phyloP scores from a whole-genome alignment of 2,888 invertebrate species.

The Zaprionus obscuricornis region DNA sequence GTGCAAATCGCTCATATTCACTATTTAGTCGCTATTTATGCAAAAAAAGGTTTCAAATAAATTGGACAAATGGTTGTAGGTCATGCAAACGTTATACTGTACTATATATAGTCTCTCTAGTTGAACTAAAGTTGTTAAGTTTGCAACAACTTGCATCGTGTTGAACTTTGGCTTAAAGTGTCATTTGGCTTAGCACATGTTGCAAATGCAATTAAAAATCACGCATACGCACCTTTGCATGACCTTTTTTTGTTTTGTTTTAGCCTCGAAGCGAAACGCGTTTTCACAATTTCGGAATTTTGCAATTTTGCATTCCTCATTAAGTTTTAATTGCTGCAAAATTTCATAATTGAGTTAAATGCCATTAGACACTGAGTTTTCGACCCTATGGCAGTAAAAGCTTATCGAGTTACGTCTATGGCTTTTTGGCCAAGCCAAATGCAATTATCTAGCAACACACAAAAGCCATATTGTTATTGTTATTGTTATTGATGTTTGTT shows the following conservation, averaged over 20 bases:
- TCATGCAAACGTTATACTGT: no score
- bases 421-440: slow-evolving; percentile 54
- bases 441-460: slow-evolving; percentile 56
- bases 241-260: slow-evolving; percentile 21
- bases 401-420: slow-evolving; percentile 58
- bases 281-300: no score
- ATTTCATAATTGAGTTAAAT: slow-evolving; percentile 56
- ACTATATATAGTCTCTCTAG: no score
- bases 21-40: slow-evolving; percentile 59
- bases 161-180: slow-evolving; percentile 16
- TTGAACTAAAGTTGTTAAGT: no score
- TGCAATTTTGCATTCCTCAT: no score
- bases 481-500: no score
- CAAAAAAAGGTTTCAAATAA: slow-evolving; percentile 55
- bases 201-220: slow-evolving; percentile 50
- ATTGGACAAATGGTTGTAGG: slow-evolving; percentile 70
- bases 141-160: no score
- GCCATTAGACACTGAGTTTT: slow-evolving; percentile 37
- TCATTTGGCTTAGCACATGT: slow-evolving; percentile 13
- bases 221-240: slow-evolving; percentile 46
- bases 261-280: slow-evolving; percentile 7
- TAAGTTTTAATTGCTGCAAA: slow-evolving; percentile 61
- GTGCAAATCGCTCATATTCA: slow-evolving; percentile 60
- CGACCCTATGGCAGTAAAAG: slow-evolving; percentile 28
- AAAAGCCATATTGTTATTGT: slow-evolving; percentile 8